Evolutionary conservation across 1,140 invertebrate species (phyloP).

Genomic region (Copidosoma floridanum): DNA sequence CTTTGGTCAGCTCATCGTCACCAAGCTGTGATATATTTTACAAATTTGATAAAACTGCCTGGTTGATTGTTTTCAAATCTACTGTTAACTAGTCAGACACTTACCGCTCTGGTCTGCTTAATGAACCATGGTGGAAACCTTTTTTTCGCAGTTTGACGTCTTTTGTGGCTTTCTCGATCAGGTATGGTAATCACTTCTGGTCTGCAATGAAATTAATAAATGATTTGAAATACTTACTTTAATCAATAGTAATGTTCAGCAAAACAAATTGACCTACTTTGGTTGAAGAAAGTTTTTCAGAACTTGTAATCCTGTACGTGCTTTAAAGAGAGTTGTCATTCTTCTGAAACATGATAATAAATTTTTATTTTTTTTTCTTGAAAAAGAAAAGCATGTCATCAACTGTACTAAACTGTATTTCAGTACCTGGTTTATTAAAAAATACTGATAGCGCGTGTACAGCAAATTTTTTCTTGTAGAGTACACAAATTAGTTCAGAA

Average conservation of each 20-base stretch:
- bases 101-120: conserved; percentile 56
- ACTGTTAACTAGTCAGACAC: conserved; percentile 33
- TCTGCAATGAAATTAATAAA: conserved; percentile 3
- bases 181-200: conserved; percentile 26
- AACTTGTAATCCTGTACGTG: conserved; percentile 28
- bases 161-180: conserved; percentile 24
- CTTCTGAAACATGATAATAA: conserved; percentile 4
- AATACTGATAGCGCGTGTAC: too few species aligned
- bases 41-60: too few species aligned
- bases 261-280: conserved; percentile 34
- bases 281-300: conserved; percentile 38
- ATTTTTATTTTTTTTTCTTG: not conserved
- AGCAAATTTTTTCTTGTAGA: too few species aligned
- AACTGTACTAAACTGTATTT: too few species aligned
- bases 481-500: too few species aligned
- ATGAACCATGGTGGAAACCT: conserved; percentile 62
- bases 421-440: too few species aligned
- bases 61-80: too few species aligned
- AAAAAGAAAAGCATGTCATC: too few species aligned
- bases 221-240: too few species aligned
- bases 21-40: too few species aligned
- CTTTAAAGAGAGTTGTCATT: conserved; percentile 41
- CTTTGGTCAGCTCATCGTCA: conserved; percentile 71
- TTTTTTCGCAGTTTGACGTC: too few species aligned
- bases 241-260: not conserved